phyloP scores from a whole-genome alignment of 2,113 vertebrate species.

The Ploceus nigricollis region DNA sequence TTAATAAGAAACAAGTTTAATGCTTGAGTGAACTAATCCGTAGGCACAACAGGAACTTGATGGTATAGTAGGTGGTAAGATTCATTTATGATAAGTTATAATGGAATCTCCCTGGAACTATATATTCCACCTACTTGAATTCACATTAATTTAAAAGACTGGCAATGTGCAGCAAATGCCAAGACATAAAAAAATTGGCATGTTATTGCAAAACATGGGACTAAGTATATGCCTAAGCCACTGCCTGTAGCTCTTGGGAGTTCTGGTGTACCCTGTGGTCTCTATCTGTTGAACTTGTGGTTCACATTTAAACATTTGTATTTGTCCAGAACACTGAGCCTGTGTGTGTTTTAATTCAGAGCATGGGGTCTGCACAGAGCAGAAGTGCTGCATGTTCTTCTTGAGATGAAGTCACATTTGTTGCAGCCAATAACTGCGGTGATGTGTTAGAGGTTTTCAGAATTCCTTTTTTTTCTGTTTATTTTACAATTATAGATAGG shows the following conservation, averaged over 20 bases:
- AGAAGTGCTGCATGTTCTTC: background rate
- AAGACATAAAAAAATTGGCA: background rate
- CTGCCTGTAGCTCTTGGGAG: background rate
- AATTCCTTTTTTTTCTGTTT: background rate
- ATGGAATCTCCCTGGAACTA: slow-evolving; percentile 13
- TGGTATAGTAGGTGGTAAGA: background rate
- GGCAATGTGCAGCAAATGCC: background rate
- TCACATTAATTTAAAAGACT: background rate
- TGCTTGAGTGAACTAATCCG: background rate
- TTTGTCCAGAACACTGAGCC: background rate
- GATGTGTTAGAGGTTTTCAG: background rate
- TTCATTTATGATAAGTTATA: slow-evolving; percentile 6
- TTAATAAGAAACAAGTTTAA: background rate
- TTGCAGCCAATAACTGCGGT: background rate
- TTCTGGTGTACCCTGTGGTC: background rate
- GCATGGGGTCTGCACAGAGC: background rate
- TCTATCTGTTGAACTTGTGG: background rate
- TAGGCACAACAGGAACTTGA: background rate
- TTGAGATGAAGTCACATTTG: background rate
- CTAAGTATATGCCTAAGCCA: background rate
- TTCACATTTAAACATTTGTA: background rate
- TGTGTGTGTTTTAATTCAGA: background rate
- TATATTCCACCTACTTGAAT: background rate
- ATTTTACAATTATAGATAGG: background rate
- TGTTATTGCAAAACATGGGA: background rate